These are phyloP conservation scores for Aplocera efformata DNA, from an alignment of 2,888 invertebrate species.

Conservation along the genomic window DNA sequence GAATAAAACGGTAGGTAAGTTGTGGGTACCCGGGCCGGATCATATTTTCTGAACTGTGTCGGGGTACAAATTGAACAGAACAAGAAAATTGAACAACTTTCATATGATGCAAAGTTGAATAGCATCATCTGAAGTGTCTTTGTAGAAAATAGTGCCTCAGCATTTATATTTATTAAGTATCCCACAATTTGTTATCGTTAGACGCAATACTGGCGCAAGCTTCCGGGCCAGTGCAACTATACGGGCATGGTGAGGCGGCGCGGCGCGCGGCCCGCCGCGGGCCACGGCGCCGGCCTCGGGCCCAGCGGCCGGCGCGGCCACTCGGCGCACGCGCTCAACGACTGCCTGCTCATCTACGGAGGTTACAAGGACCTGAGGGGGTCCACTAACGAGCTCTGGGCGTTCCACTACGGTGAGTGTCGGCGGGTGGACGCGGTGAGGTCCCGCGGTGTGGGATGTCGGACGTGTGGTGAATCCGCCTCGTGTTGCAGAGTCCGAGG, in stretches of 20 bases:
- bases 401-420: conserved; percentile 88
- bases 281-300: conserved; percentile 59
- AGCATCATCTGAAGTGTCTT: too few species aligned
- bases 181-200: conserved; percentile 21
- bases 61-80: too few species aligned
- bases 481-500: conserved; percentile 84
- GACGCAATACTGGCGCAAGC: conserved; percentile 61
- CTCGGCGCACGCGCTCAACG: conserved; percentile 88
- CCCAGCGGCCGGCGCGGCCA: conserved; percentile 92
- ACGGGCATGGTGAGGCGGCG: conserved; percentile 63
- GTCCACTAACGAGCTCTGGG: conserved; percentile 92
- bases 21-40: too few species aligned
- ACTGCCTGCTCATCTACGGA: conserved; percentile 91
- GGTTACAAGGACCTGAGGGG: conserved; percentile 93
- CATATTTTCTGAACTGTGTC: too few species aligned
- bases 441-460: too few species aligned
- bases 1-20: too few species aligned
- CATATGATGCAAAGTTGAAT: too few species aligned
- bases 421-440: not conserved
- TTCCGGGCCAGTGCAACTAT: conserved; percentile 82
- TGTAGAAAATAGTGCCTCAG: too few species aligned
- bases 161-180: too few species aligned
- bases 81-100: too few species aligned
- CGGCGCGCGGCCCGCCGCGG: conserved; percentile 51
- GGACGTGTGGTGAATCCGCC: not conserved